Conservation (phyloP, 2,888 invertebrate species). For the Epirrhoe alternata region DNA sequence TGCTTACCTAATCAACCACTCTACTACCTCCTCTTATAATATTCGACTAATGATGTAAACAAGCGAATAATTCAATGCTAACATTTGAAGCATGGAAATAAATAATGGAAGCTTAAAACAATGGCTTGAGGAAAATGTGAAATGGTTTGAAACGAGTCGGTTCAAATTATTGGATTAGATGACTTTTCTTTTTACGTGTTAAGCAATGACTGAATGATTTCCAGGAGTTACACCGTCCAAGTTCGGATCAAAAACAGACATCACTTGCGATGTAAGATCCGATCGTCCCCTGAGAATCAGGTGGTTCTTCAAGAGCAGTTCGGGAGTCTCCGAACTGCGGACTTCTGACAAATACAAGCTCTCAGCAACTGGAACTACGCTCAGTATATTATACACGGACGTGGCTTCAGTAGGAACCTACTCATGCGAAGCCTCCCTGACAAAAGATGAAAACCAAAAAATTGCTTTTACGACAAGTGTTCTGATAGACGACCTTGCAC, state of each 20-base stretch:
- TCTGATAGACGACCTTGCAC: slow-evolving; percentile 23
- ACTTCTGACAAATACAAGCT: slow-evolving; percentile 28
- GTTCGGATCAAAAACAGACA: slow-evolving; percentile 25
- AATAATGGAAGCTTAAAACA: no score
- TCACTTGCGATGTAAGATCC: slow-evolving; percentile 37
- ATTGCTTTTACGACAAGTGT: slow-evolving; percentile 17
- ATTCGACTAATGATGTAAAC: no score
- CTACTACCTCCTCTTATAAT: no score
- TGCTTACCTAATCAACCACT: no score
- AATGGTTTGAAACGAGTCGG: no score
- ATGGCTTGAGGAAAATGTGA: no score
- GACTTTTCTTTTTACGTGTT: no score
- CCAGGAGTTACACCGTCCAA: slow-evolving; percentile 19
- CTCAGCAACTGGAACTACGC: slow-evolving; percentile 25
- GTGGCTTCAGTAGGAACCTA: slow-evolving; percentile 32
- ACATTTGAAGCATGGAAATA: no score
- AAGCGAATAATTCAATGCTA: no score
- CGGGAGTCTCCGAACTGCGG: slow-evolving; percentile 2
- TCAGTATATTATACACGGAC: slow-evolving; percentile 35
- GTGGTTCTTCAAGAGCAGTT: slow-evolving; percentile 32
- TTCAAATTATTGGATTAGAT: no score
- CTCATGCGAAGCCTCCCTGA: slow-evolving; percentile 34
- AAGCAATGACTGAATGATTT: neutral
- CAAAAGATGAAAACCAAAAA: slow-evolving; percentile 16
- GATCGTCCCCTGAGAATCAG: slow-evolving; percentile 23